Evolutionary conservation across 2,888 invertebrate genomes (phyloP), one percentile per base, ranked within the genome.

Genomic region (Spodoptera littoralis): DNA sequence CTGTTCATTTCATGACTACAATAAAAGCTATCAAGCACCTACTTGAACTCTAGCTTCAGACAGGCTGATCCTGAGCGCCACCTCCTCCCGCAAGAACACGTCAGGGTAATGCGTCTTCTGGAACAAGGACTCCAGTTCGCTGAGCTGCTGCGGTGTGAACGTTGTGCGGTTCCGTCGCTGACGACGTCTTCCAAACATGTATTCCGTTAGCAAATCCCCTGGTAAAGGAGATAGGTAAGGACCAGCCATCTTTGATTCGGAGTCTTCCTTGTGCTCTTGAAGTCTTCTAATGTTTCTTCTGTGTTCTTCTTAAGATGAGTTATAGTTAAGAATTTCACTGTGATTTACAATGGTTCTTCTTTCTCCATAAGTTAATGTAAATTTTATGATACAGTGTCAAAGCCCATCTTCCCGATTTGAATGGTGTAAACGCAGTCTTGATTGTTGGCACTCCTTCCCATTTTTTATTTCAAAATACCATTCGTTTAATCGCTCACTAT

Each of bases 31-130:
- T 12, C 41, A 30, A 46, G 30, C 54, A 65, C 89, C 62, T 80
- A 98, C 98, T 96, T 99, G 98, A 47, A 99, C 98, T 86, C 98
- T 96, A 51, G 98, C 98, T 93, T 99, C 99, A 2, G 98, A 98
- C 8, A 99, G 95, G 86, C 97, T 98, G 81, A 98, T 98, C 87
- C 98, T 95, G 65, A 98, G 91, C 0, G 99, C 99, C 9, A 98
- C 98, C 92, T 98, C 98, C 89, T 99, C 99, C 79, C 98, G 96
- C 60, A 98, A 91, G 84, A 96, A 96, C 24, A 98, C 98, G 85
- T 98, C 98, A 6, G 98, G 99, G 89, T 99, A 99, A 85, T 98
- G 98, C 0, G 98, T 99, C 91, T 98, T 98, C 90, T 98, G 98
- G 91, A 99, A 99, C 24, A 99, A 95, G 0, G 98, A 97, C 88